phyloP scores from a whole-genome alignment of 2,888 invertebrate species.

The Cecidostiba fungosa region DNA sequence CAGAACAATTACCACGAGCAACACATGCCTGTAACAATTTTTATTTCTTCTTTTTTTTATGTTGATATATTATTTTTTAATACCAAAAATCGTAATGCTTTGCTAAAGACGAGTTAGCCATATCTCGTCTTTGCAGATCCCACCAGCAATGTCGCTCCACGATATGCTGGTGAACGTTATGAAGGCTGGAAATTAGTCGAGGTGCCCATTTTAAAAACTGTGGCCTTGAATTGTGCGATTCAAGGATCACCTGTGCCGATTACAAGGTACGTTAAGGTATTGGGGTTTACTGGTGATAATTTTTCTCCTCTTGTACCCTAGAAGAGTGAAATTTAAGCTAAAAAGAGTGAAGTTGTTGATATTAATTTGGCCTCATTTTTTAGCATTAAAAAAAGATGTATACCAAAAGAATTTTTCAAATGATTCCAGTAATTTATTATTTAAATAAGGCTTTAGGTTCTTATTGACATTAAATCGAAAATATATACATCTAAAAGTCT shows the following conservation, averaged over 20 bases:
- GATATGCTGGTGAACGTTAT: conserved; percentile 81
- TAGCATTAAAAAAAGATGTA: background rate
- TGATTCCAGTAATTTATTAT: background rate
- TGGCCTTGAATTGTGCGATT: conserved; percentile 86
- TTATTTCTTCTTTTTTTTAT: background rate
- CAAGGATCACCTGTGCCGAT: conserved; percentile 88
- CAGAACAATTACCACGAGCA: background rate
- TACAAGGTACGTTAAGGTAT: conserved; percentile 84
- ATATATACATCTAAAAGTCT: background rate
- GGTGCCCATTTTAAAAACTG: conserved; percentile 74
- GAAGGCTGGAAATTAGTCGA: conserved; percentile 81
- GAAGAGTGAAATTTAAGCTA: background rate
- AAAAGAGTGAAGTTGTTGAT: background rate
- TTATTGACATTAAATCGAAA: background rate
- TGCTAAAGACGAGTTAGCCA: conserved; percentile 48
- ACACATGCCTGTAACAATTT: background rate
- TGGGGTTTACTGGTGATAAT: conserved; percentile 12
- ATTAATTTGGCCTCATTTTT: background rate
- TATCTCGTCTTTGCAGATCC: conserved; percentile 82
- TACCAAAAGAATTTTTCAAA: background rate
- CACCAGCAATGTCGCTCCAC: conserved; percentile 85
- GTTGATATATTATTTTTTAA: background rate
- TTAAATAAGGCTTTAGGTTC: background rate
- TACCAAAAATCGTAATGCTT: background rate
- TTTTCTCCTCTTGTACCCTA: background rate